Base-by-base conservation (phyloP, 2,888 invertebrate genomes). In the Melanotus villosus region DNA sequence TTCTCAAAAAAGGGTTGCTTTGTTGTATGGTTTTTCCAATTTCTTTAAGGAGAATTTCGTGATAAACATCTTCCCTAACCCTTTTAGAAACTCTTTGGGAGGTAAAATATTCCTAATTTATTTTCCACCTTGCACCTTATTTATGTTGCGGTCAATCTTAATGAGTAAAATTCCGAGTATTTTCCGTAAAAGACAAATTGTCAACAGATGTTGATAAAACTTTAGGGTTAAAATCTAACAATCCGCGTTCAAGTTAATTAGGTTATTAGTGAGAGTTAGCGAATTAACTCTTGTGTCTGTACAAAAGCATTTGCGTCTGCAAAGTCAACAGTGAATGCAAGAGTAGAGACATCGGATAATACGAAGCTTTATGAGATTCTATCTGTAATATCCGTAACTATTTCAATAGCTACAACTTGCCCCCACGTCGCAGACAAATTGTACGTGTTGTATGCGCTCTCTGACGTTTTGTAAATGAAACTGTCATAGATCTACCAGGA, bases 391-490 rank as follows among this genome's bases (percentile, higher is more conserved):
- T 52, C 52, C 32, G 52, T 56, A 56, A 56, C 36, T 56, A 56
- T 56, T 38, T 38, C 56, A 56, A 38, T 56, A 56, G 38, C 56
- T 38, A 36, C 56, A 14, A 34, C 56, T 56, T 34, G 56, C 23
- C 59, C n/a, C 45, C 59, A 59, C 21, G 30, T 26, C 23, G 54
- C 64, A 64, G 64, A 64, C 64, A 64, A 64, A 64, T 56, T 56
- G 56, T 38, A 56, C 38, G 38, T 56, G 56, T 64, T 41, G 41
- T 64, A 43, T 56, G 54, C 54, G 52, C 54, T n/a, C 54, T 19
- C 52, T 56, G 64, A 64, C 64, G 18, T 57, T 65, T 58, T 65
- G 36, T 47, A 65, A 65, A 65, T 65, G 65, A 65, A 58, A 57
- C 58, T 47, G 47, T 50, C 47, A 47, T 43, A 58, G 47, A 58